phyloP scores from a whole-genome alignment of 2,113 vertebrate genomes.

The Leuciscus idus region DNA sequence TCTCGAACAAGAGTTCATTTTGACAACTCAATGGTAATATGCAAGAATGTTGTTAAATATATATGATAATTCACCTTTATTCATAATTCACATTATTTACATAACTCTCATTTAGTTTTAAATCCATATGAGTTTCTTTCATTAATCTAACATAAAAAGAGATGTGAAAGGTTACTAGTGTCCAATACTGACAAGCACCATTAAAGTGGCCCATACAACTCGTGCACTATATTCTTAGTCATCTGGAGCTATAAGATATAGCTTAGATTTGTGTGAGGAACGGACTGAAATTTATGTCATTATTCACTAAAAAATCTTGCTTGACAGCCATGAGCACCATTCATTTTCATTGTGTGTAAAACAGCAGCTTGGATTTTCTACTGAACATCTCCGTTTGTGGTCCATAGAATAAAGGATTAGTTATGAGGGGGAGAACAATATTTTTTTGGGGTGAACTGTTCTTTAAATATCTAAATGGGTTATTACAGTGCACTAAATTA shows the following conservation, averaged over 20 bases:
- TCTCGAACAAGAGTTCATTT: background rate
- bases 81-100: background rate
- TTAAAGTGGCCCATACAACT: background rate
- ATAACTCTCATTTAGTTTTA: background rate
- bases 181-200: background rate
- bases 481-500: background rate
- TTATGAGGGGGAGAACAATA: background rate
- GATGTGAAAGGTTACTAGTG: background rate
- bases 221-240: background rate
- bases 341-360: background rate
- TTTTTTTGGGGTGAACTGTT: background rate
- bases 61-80: background rate
- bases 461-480: background rate
- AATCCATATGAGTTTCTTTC: background rate
- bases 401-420: background rate
- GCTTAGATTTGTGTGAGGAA: background rate
- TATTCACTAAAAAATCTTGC: background rate
- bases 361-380: background rate
- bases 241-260: background rate
- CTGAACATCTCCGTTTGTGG: background rate
- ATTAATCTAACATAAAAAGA: background rate
- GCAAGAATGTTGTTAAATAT: background rate
- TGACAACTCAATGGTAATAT: background rate
- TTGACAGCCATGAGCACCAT: background rate
- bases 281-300: background rate